Conservation (phyloP, 2,888 invertebrate species). For the Acronicta psi region DNA sequence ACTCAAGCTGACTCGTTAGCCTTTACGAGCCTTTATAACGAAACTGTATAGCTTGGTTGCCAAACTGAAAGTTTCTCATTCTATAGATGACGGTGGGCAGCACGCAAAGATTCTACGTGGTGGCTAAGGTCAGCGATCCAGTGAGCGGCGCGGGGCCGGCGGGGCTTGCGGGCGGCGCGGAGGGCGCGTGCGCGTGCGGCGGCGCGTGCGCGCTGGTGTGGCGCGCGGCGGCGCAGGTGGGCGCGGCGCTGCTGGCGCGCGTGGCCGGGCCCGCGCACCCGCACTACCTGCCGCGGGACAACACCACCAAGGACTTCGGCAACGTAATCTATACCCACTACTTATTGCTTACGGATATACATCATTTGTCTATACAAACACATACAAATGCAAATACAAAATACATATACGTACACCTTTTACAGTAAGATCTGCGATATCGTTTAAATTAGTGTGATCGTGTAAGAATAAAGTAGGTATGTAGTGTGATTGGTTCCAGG, state of each 20-base stretch:
- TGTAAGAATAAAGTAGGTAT: too few relatives aligned
- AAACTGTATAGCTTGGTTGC: too few relatives aligned
- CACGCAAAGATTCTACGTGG: slow-evolving; percentile 95
- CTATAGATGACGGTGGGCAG: slow-evolving; percentile 94
- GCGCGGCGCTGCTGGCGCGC: slow-evolving; percentile 94
- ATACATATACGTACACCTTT: too few relatives aligned
- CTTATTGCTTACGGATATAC: too few relatives aligned
- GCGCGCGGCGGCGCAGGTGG: slow-evolving; percentile 97
- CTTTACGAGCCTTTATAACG: too few relatives aligned
- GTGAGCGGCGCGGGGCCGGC: slow-evolving; percentile 6
- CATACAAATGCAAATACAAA: too few relatives aligned
- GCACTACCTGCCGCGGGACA: slow-evolving; percentile 90
- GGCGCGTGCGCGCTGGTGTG: slow-evolving; percentile 90
- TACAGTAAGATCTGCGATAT: too few relatives aligned
- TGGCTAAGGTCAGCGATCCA: slow-evolving; percentile 61
- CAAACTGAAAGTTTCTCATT: not conserved
- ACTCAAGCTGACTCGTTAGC: too few relatives aligned
- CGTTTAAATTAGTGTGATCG: too few relatives aligned
- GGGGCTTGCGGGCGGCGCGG: slow-evolving; percentile 12
- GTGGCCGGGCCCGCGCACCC: slow-evolving; percentile 88
- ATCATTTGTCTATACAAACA: too few relatives aligned
- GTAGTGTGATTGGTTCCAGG: slow-evolving; percentile 53
- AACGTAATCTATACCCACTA: slow-evolving; percentile 86
- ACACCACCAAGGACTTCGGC: slow-evolving; percentile 89
- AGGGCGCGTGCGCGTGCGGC: slow-evolving; percentile 47